These are phyloP conservation scores for Acromyrmex charruanus DNA, from an alignment of 1,140 invertebrate genomes.

Conservation along the genomic window DNA sequence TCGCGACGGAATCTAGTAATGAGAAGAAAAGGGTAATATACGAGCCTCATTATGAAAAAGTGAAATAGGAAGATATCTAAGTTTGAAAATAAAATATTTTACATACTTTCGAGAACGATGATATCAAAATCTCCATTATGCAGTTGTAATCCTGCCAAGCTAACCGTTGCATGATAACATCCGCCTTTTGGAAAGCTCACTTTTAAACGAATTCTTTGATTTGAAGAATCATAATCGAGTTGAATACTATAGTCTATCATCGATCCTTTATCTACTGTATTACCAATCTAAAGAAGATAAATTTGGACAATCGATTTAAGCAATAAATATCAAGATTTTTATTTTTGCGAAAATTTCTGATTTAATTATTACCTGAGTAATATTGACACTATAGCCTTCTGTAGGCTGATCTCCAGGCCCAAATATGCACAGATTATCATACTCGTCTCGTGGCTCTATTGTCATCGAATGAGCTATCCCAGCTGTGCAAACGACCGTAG, in stretches of 20 bases:
- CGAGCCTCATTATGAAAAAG: neutral
- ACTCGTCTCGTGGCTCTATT: conserved; percentile 96
- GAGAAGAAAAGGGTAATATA: neutral
- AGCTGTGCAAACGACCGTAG: conserved; percentile 94
- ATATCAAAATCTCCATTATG: conserved; percentile 97
- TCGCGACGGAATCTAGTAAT: conserved; percentile 91
- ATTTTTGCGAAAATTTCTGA: neutral
- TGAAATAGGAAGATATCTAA: neutral
- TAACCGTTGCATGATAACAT: conserved; percentile 94
- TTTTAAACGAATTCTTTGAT: conserved; percentile 89
- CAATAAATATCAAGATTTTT: neutral
- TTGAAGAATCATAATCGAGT: conserved; percentile 89
- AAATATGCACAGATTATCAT: conserved; percentile 94
- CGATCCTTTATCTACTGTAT: conserved; percentile 82
- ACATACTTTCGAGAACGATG: conserved; percentile 95
- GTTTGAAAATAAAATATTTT: neutral
- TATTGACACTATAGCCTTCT: conserved; percentile 87
- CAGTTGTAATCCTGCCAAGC: conserved; percentile 92
- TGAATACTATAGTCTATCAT: conserved; percentile 88
- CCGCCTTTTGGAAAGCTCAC: conserved; percentile 91
- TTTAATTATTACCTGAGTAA: conserved; percentile 80
- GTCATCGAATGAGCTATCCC: conserved; percentile 92
- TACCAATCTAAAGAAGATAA: conserved; percentile 84
- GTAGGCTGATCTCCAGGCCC: conserved; percentile 89
- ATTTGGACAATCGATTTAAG: neutral